Conservation (phyloP, 2,113 vertebrate species). For the Larimichthys crocea region DNA sequence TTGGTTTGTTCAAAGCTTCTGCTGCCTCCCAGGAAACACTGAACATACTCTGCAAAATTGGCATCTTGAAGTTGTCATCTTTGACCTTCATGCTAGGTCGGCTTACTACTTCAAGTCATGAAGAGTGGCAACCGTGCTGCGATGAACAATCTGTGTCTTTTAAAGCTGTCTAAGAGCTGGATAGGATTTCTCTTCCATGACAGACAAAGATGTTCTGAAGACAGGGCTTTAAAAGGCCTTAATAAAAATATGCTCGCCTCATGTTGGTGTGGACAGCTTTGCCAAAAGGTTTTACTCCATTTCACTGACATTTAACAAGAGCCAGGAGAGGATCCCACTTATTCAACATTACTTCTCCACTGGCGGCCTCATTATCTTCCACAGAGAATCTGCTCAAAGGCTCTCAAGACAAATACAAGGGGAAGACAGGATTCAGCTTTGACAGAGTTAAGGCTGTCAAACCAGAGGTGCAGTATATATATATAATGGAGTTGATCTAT, state of each 20-base stretch:
- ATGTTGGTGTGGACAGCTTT: constrained; percentile 54
- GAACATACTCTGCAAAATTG: constrained; percentile 30
- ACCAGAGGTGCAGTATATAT: constrained; percentile 1
- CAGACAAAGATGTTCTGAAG: constrained; percentile 65
- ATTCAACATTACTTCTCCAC: constrained; percentile 66
- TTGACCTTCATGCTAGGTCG: constrained; percentile 66
- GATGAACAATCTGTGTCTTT: constrained; percentile 54
- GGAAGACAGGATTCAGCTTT: constrained; percentile 29
- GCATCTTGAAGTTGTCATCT: constrained; percentile 45
- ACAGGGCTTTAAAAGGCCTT: constrained; percentile 47
- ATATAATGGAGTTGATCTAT: constrained; percentile 3
- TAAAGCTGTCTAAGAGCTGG: constrained; percentile 43
- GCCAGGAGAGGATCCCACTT: constrained; percentile 55
- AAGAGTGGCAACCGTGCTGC: constrained; percentile 43
- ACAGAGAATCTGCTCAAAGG: constrained; percentile 32
- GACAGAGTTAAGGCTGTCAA: constrained; percentile 28
- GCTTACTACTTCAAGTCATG: constrained; percentile 39
- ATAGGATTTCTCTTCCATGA: constrained; percentile 48
- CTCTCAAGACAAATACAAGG: constrained; percentile 3
- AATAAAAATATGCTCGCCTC: constrained; percentile 46
- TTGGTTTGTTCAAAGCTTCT: neutral
- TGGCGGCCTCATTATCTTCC: constrained; percentile 63
- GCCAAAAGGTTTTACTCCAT: constrained; percentile 58
- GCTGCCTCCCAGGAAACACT: neutral
- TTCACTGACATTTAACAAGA: constrained; percentile 68